Evolutionary conservation across 2,888 invertebrate genomes (phyloP).

Genomic region (Oasisia sp.): DNA sequence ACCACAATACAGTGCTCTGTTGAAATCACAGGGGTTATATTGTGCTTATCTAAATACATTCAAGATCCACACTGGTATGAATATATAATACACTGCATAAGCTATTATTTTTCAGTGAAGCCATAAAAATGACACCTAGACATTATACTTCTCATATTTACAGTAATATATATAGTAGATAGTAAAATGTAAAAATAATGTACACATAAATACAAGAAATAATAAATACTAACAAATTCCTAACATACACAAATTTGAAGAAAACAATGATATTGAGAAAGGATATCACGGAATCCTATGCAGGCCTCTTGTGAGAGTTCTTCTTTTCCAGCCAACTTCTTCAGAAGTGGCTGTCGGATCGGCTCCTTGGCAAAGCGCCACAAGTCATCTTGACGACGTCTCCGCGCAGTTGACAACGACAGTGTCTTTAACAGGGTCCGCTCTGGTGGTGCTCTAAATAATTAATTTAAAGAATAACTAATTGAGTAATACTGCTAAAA

Average conservation of each 20-base stretch:
- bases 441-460: slow-evolving; percentile 85
- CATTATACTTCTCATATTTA: too few species aligned
- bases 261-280: slow-evolving; percentile 49
- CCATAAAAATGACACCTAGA: not conserved
- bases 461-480: not conserved
- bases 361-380: slow-evolving; percentile 65
- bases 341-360: slow-evolving; percentile 45
- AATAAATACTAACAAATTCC: too few species aligned
- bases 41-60: not conserved
- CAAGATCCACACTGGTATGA: not conserved
- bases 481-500: too few species aligned
- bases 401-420: slow-evolving; percentile 84
- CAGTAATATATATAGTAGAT: not conserved
- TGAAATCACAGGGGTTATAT: not conserved
- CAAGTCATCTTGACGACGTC: slow-evolving; percentile 84
- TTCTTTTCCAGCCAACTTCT: slow-evolving; percentile 77
- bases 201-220: too few species aligned
- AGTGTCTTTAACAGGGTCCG: slow-evolving; percentile 93
- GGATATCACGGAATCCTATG: slow-evolving; percentile 84
- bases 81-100: not conserved
- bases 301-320: slow-evolving; percentile 93
- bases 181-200: too few species aligned
- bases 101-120: not conserved
- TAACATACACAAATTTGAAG: not conserved
- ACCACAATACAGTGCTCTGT: too few species aligned